A percentile compares a stretch with the other conserved stretches of the same genome.
phyloP scores from a whole-genome alignment of 2,888 invertebrate species.

The Cepaea hortensis region DNA sequence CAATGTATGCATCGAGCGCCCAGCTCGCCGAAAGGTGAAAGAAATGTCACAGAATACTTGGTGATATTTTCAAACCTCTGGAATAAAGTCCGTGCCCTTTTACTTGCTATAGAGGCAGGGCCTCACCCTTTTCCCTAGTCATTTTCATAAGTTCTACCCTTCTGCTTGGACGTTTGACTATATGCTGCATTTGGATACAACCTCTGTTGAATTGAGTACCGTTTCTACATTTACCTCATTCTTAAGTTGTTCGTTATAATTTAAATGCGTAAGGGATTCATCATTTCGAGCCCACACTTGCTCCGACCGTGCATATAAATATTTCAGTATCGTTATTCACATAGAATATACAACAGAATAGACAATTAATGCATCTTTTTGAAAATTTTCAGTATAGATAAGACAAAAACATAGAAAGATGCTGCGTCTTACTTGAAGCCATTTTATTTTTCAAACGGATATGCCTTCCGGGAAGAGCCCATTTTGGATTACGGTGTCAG shows the following conservation, averaged over 20 bases:
- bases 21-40: slow-evolving; percentile 57
- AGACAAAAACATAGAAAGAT: too few relatives aligned
- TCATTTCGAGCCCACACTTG: too few relatives aligned
- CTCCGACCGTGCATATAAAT: too few relatives aligned
- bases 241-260: neutral
- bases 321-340: too few relatives aligned
- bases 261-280: neutral
- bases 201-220: neutral
- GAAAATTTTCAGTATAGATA: too few relatives aligned
- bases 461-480: too few relatives aligned
- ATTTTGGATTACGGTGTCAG: neutral
- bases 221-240: neutral
- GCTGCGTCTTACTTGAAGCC: too few relatives aligned
- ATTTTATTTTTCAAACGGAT: too few relatives aligned
- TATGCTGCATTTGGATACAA: neutral
- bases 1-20: slow-evolving; percentile 41
- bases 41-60: slow-evolving; percentile 57
- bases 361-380: too few relatives aligned
- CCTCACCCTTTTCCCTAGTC: slow-evolving; percentile 37
- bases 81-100: slow-evolving; percentile 45
- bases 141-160: slow-evolving; percentile 42
- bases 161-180: slow-evolving; percentile 23
- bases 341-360: too few relatives aligned
- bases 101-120: slow-evolving; percentile 26
- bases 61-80: slow-evolving; percentile 56